Percentiles rank a stretch among this genome's conserved stretches.
Conservation (phyloP, 2,888 invertebrate species). For the Drosophila prolongata region DNA sequence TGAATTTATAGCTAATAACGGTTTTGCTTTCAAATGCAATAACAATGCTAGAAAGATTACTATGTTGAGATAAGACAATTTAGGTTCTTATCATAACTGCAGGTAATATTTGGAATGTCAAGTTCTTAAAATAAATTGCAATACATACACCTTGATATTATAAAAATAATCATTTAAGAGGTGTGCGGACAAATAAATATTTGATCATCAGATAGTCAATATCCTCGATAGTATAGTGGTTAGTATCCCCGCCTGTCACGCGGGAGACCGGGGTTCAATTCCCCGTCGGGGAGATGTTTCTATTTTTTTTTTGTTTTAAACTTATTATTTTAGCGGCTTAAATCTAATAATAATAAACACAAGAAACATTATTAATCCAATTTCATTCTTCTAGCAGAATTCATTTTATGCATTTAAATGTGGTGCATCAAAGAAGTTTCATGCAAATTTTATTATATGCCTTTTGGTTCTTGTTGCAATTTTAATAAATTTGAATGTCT, state of each 20-base stretch:
- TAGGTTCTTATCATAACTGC: neutral
- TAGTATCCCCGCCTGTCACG: conserved; percentile 27
- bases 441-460: neutral
- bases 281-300: conserved; percentile 17
- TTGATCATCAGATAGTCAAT: neutral
- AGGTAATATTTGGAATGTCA: neutral
- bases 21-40: neutral
- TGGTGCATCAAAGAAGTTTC: neutral
- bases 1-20: neutral
- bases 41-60: neutral
- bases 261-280: conserved; percentile 14
- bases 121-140: neutral
- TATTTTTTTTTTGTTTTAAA: neutral
- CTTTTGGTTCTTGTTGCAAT: conserved; percentile 1
- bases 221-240: conserved; percentile 26
- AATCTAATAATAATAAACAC: too few species aligned
- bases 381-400: neutral
- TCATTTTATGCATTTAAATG: neutral
- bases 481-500: conserved; percentile 14
- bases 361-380: neutral
- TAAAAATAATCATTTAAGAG: neutral
- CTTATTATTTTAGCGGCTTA: neutral
- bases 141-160: neutral
- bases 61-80: neutral
- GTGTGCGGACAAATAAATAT: neutral